Percentiles rank a stretch among this genome's conserved stretches.
Conservation (phyloP, 2,888 invertebrate genomes). For the Boloria euphrosyne region DNA sequence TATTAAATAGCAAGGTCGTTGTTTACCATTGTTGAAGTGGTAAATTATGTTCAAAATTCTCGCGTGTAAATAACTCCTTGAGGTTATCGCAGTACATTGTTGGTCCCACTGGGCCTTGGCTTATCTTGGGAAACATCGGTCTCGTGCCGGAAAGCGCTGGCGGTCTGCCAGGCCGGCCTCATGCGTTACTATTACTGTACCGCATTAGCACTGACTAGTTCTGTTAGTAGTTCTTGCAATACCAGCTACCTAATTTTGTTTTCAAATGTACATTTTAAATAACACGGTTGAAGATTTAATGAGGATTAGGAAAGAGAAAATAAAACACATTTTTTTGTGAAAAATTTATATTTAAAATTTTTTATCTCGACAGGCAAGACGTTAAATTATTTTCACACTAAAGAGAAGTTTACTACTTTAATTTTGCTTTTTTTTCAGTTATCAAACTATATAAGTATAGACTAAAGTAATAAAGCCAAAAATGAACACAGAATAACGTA, state of each 20-base stretch:
- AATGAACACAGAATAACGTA: conserved; percentile 23
- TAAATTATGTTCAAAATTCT: conserved; percentile 47
- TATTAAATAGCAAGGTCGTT: conserved; percentile 12
- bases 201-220: conserved; percentile 33
- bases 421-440: neutral
- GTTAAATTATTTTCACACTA: conserved; percentile 1
- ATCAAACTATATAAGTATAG: neutral
- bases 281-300: too few relatives aligned
- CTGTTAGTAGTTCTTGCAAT: conserved; percentile 20
- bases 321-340: too few relatives aligned
- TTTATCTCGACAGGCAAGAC: too few relatives aligned
- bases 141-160: conserved; percentile 68
- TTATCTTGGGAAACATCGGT: conserved; percentile 70
- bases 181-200: conserved; percentile 44
- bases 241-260: conserved; percentile 1
- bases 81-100: conserved; percentile 54
- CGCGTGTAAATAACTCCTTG: conserved; percentile 56
- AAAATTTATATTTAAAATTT: too few relatives aligned
- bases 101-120: conserved; percentile 50
- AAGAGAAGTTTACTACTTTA: neutral
- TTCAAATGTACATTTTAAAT: neutral
- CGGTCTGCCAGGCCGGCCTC: conserved; percentile 54
- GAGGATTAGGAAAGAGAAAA: too few relatives aligned
- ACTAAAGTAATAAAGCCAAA: conserved; percentile 15
- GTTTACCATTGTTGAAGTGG: conserved; percentile 15